Evolutionary conservation across 2,797 vertebrate species (phyloP).

Genomic region (Rhinichthys osculus): DNA sequence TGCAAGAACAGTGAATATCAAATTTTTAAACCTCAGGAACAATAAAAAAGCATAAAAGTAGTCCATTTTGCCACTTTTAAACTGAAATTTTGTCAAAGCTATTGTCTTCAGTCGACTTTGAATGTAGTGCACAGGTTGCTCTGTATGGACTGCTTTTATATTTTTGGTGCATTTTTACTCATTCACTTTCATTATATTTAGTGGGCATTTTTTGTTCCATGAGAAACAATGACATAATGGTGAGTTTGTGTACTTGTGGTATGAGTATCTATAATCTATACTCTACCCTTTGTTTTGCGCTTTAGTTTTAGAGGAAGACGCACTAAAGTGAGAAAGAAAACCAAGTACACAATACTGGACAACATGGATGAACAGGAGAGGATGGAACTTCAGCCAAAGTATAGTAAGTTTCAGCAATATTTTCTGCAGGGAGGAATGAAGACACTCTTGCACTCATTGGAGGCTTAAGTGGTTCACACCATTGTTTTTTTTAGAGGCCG

Average conservation of each 20-base stretch:
- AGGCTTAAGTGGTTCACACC: background rate
- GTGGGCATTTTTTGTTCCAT: background rate
- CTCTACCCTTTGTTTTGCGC: slow-evolving; percentile 22
- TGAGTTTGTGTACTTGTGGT: background rate
- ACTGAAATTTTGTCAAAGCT: background rate
- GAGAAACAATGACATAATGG: background rate
- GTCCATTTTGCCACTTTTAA: background rate
- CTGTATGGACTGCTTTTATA: background rate
- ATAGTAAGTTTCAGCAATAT: slow-evolving; percentile 76
- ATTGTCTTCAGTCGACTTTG: background rate
- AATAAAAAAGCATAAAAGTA: background rate
- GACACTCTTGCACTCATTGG: background rate
- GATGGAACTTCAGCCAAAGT: slow-evolving; percentile 89
- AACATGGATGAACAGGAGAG: slow-evolving; percentile 93
- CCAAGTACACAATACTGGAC: slow-evolving; percentile 90
- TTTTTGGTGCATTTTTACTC: background rate
- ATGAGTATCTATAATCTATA: background rate
- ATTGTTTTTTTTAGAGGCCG: background rate
- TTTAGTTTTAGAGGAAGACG: slow-evolving; percentile 79
- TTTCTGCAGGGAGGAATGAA: background rate
- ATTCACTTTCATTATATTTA: background rate
- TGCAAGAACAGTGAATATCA: background rate
- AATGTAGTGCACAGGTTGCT: background rate
- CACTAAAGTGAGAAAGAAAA: slow-evolving; percentile 88
- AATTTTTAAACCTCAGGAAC: background rate